phyloP scores from a whole-genome alignment of 1,140 invertebrate genomes.

The Drosophila guanche region DNA sequence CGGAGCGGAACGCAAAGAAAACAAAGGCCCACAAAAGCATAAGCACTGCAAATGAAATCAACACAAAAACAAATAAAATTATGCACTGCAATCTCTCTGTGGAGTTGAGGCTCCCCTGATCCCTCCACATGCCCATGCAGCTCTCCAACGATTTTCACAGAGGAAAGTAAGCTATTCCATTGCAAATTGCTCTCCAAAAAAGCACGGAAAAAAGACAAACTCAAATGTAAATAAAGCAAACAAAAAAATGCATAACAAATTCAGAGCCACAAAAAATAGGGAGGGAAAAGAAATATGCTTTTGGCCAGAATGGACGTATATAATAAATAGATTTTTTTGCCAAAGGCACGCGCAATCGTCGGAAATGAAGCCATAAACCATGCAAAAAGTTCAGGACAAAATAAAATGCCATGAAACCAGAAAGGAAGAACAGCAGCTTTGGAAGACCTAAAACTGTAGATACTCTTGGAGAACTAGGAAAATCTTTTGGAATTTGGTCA shows the following conservation, averaged over 20 bases:
- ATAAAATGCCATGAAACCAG: neutral
- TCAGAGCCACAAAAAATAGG: slow-evolving; percentile 34
- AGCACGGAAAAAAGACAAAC: slow-evolving; percentile 18
- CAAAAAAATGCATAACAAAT: slow-evolving; percentile 55
- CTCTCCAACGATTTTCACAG: slow-evolving; percentile 39
- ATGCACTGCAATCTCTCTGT: slow-evolving; percentile 44
- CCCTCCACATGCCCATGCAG: neutral
- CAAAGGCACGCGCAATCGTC: slow-evolving; percentile 52
- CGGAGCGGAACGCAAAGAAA: slow-evolving; percentile 6
- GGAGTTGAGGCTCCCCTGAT: neutral
- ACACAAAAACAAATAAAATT: slow-evolving; percentile 63
- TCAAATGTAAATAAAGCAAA: slow-evolving; percentile 59
- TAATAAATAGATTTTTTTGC: slow-evolving; percentile 67
- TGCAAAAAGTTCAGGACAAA: slow-evolving; percentile 33
- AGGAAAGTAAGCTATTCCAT: slow-evolving; percentile 62
- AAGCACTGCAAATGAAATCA: slow-evolving; percentile 65
- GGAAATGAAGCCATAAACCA: slow-evolving; percentile 75
- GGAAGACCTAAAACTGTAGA: too few species aligned
- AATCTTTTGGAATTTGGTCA: too few species aligned
- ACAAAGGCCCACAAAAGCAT: slow-evolving; percentile 37
- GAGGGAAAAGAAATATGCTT: slow-evolving; percentile 59
- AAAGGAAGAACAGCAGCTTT: too few species aligned
- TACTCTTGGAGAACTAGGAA: too few species aligned
- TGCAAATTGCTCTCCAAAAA: slow-evolving; percentile 46
- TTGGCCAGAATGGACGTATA: slow-evolving; percentile 39